Conservation (phyloP, 2,797 vertebrate species). For the Sternotherus odoratus region DNA sequence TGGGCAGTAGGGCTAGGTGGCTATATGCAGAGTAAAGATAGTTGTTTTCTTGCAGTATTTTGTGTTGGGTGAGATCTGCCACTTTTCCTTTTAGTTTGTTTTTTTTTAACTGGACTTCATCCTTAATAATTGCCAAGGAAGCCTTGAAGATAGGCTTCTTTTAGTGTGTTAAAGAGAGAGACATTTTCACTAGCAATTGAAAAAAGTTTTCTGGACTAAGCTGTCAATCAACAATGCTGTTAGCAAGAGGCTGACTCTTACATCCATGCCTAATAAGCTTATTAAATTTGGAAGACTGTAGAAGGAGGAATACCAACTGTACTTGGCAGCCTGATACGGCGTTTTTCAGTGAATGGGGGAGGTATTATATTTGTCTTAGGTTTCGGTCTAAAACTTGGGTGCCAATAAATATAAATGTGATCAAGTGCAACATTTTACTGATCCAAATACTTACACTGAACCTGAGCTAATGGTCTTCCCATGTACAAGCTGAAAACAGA, state of each 20-base stretch:
- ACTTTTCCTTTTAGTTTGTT: accelerated
- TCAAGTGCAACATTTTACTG: not conserved
- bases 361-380: not conserved
- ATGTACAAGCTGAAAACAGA: conserved; percentile 8
- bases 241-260: not conserved
- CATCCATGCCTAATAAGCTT: not conserved
- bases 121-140: not conserved
- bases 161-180: not conserved
- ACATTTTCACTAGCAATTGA: not conserved
- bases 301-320: not conserved
- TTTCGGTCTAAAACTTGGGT: not conserved
- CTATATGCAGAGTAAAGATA: not conserved
- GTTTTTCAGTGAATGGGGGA: not conserved
- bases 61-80: not conserved
- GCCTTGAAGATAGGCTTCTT: not conserved
- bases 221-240: accelerated
- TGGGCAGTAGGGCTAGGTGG: not conserved
- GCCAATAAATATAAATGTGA: not conserved
- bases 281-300: not conserved
- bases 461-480: not conserved
- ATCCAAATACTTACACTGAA: not conserved
- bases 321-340: not conserved
- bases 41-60: not conserved
- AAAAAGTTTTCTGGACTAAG: not conserved
- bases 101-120: not conserved